Base-by-base conservation (phyloP, 2,888 invertebrate genomes). In the Nineta flava region DNA sequence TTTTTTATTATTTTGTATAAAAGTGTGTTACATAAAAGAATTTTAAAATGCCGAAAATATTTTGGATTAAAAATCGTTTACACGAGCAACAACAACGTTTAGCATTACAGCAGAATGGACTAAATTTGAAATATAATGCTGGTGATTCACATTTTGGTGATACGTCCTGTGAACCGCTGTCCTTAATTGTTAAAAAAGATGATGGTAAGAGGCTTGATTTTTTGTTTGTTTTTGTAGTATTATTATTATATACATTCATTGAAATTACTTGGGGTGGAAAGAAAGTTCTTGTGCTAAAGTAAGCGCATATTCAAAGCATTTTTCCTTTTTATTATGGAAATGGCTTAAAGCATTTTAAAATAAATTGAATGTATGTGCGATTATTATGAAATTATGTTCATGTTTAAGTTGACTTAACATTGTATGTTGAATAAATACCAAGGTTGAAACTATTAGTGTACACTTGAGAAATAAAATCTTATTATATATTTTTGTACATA, bases 61-160 rank as follows among this genome's bases (percentile, higher is more conserved):
- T 90, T 72, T 71, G 88, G 61, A 87, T 91, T 62, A 91, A 90
- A 72, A 86, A 90, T 69, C 80, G 90, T 66, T 76, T 91, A 74
- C 87, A 87, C 61, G 87, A 88, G 80, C 90, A 91, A 77, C 91
- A 91, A 71, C 76, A 85, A 63, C 76, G 83, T 61, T 71, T 91
- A 65, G 73, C 83, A 68, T 88, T 88, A 68, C 79, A 83, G 55
- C 87, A 87, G 69, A 87, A 87, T 69, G 75, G 83, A 60, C 73
- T 77, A 52, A 71, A 74, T 58, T 83, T 83, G 66, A 65, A 53
- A 48, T 67, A 69, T 54, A 66, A 72, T 57, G 79, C 81, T 63
- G 69, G 77, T 54, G 66, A 78, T 56, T 77, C 73, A 53, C 61
- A 59, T 54, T 56, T 58, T 46, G 56, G 60, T 46, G 73, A 73